Evolutionary conservation across 2,888 invertebrate genomes (phyloP), one percentile per base, ranked within the genome.

Genomic region (Catocala sponsa): DNA sequence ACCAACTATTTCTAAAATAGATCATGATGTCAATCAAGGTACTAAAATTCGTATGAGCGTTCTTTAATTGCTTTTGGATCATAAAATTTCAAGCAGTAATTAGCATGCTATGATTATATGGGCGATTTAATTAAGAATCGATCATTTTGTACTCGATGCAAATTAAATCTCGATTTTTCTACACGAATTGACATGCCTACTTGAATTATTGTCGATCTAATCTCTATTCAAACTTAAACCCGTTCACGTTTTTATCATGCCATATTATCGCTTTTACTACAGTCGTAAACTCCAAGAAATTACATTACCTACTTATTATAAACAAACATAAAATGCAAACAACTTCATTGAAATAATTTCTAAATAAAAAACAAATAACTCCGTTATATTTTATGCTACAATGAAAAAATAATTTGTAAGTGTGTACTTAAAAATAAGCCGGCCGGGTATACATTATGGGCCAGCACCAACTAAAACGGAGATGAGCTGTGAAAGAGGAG

Each of bases 401-500:
- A 50, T 50, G 50, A 13, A 50, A 50, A 50, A 50, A 50, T 50
- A 50, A 50, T 38, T 50, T 50, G 7, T 12, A 57, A 10, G 47
- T 41, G 15, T 33, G 42, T 53, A 53, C 59, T 59, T 42, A 12
- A 35, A 58, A 13, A n/a, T 53, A 59, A 52, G 46, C 52, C 47
- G 6, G n/a, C 15, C n/a, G 25, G 32, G 46, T 15, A 9, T 25
- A 47, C 41, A 25, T 46, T 51, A 46, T n/a, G 35, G 50, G n/a
- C 11, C 35, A 38, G 35, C 0, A 9, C 9, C 9, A 0, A 38
- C 9, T 38, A 38, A 38, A 4, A 38, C 2, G 7, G 9, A 38
- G 9, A 38, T 38, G 35, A 38, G 35, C 35, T 5, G 35, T 38
- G 35, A 38, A 38, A 9, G 2, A 38, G 25, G 25, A 38, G 35